phyloP scores from a whole-genome alignment of 2,113 vertebrate species.

The Paraplagusia blochii region DNA sequence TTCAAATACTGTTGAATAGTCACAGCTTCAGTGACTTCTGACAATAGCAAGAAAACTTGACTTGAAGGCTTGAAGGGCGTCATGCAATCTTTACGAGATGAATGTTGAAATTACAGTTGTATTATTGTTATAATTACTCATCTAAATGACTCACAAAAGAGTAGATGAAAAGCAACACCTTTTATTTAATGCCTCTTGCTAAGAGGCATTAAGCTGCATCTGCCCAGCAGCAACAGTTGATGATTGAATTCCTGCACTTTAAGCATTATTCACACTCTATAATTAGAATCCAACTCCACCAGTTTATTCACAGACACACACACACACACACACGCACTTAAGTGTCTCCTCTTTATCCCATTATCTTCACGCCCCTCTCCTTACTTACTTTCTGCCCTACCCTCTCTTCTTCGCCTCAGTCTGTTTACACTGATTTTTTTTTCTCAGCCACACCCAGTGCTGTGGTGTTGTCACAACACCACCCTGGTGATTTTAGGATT shows the following conservation, averaged over 20 bases:
- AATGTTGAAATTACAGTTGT: background rate
- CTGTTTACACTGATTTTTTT: background rate
- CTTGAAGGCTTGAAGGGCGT: background rate
- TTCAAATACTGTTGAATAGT: no score
- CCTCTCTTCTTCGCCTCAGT: background rate
- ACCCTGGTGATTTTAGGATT: background rate
- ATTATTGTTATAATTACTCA: background rate
- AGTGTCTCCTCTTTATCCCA: conserved; percentile 1
- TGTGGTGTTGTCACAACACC: background rate
- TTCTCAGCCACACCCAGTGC: background rate
- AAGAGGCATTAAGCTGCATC: background rate
- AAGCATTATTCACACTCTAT: conserved; percentile 26
- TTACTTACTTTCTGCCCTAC: background rate
- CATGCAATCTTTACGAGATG: background rate
- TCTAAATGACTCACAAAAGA: background rate
- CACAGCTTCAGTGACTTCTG: no score
- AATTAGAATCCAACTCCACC: conserved; percentile 25
- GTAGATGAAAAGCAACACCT: no score
- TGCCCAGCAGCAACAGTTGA: conserved; percentile 28
- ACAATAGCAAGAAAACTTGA: no score
- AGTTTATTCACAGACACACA: conserved; percentile 16
- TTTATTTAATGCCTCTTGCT: background rate
- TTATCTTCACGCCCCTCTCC: conserved; percentile 3
- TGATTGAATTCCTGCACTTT: conserved; percentile 15
- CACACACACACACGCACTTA: conserved; percentile 5